Conservation (phyloP, 2,797 vertebrate genomes). For the Coregonus sp. region DNA sequence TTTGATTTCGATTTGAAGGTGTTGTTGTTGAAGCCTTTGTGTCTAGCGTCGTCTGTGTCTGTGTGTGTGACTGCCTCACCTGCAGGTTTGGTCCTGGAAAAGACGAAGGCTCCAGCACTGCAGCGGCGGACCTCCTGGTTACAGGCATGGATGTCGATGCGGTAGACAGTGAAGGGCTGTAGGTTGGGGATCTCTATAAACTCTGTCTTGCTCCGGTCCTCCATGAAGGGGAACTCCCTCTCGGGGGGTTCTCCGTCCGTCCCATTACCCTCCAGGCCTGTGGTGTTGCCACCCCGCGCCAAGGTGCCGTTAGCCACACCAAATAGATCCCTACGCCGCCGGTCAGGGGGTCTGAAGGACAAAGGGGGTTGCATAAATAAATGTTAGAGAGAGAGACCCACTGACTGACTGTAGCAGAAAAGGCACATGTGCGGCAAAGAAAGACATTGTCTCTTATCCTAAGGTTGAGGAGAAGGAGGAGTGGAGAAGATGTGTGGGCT, state of each 20-base stretch:
- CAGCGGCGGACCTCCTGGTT: constrained; percentile 91
- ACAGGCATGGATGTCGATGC: constrained; percentile 96
- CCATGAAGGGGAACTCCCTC: constrained; percentile 84
- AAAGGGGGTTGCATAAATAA: background rate
- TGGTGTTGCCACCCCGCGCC: constrained; percentile 68
- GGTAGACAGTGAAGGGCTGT: constrained; percentile 93
- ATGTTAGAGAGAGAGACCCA: background rate
- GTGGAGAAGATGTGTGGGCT: background rate
- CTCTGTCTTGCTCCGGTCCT: constrained; percentile 82
- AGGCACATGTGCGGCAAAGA: background rate
- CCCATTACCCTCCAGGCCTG: constrained; percentile 72
- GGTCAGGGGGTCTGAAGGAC: constrained; percentile 76
- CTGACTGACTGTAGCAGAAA: background rate
- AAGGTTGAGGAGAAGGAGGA: background rate
- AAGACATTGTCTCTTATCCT: background rate
- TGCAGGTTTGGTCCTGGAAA: constrained; percentile 94
- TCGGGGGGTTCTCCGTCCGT: constrained; percentile 80
- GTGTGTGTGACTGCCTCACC: constrained; percentile 65
- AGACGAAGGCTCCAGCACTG: constrained; percentile 92
- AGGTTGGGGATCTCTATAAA: constrained; percentile 86
- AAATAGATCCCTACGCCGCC: constrained; percentile 86
- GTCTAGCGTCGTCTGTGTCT: too few relatives aligned
- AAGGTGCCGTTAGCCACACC: constrained; percentile 83
- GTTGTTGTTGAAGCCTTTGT: too few relatives aligned
- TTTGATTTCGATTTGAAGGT: too few relatives aligned